Conservation (phyloP, 2,888 invertebrate genomes). For the Cephonodes hylas region DNA sequence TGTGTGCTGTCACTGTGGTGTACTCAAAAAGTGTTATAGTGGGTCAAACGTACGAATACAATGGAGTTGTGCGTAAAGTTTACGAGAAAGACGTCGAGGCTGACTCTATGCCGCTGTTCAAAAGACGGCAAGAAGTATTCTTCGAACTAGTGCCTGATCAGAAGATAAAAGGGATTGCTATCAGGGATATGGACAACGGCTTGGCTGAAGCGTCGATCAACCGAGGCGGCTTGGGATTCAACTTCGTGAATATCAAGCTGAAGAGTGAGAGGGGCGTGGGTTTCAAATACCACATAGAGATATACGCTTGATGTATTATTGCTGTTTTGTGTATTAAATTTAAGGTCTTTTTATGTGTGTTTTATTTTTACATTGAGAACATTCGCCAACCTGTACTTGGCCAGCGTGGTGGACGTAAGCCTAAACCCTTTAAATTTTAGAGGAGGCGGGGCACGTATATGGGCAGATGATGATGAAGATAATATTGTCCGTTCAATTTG, state of each 20-base stretch:
- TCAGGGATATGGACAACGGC: conserved; percentile 65
- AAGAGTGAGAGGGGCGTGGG: conserved; percentile 70
- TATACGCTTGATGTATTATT: conserved; percentile 54
- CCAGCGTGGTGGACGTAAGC: no score
- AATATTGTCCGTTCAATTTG: no score
- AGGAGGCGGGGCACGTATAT: no score
- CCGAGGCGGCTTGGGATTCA: conserved; percentile 65
- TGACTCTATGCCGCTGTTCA: conserved; percentile 47
- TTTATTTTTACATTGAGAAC: no score
- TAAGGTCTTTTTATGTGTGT: background rate
- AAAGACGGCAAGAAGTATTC: conserved; percentile 49
- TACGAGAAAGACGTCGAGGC: conserved; percentile 47
- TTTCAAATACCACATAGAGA: conserved; percentile 57
- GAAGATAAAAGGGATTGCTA: conserved; percentile 69
- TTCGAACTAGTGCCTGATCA: conserved; percentile 58
- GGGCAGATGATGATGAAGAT: no score
- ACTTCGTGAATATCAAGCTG: conserved; percentile 63
- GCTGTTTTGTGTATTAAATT: background rate
- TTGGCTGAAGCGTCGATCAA: conserved; percentile 62
- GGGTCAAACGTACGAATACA: conserved; percentile 54
- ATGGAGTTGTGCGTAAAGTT: conserved; percentile 50
- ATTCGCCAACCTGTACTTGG: no score
- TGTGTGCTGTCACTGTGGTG: conserved; percentile 38
- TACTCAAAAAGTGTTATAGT: conserved; percentile 56
- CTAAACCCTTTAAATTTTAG: no score